A percentile compares a stretch with the other conserved stretches of the same genome.
These are phyloP conservation scores for Oreonectes daqikongensis DNA, from an alignment of 2,797 vertebrate genomes.

Conservation along the genomic window DNA sequence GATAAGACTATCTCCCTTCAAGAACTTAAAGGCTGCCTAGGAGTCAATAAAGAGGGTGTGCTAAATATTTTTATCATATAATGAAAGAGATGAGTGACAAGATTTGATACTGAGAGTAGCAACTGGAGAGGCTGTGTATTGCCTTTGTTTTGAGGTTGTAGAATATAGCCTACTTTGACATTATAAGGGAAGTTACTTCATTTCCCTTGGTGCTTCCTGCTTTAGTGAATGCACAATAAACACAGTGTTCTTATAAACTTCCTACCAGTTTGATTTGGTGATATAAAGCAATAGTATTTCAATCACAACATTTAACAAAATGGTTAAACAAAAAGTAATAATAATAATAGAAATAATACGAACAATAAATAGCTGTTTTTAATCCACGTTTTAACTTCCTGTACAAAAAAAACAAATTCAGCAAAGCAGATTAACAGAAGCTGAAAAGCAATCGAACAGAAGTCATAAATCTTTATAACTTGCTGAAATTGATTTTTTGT, in stretches of 20 bases:
- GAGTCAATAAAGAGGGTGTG: slow-evolving; percentile 93
- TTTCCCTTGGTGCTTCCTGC: slow-evolving; percentile 31
- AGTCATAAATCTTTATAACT: too few species aligned
- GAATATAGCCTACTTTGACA: background rate
- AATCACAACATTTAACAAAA: background rate
- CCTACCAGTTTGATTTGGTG: slow-evolving; percentile 5
- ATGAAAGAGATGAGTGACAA: background rate
- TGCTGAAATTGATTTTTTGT: too few species aligned
- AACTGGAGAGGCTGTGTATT: background rate
- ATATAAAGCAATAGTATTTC: background rate
- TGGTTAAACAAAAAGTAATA: background rate
- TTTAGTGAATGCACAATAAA: slow-evolving; percentile 30
- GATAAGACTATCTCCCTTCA: slow-evolving; percentile 92
- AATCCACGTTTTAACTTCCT: background rate
- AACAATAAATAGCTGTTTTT: background rate
- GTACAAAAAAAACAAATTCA: too few species aligned
- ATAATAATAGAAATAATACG: background rate
- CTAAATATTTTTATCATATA: background rate
- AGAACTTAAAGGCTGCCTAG: slow-evolving; percentile 96
- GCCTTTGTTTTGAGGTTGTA: slow-evolving; percentile 15
- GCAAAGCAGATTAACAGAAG: too few species aligned
- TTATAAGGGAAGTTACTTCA: slow-evolving; percentile 31
- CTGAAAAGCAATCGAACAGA: too few species aligned
- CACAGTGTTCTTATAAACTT: slow-evolving; percentile 13
- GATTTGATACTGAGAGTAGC: background rate